Base-by-base conservation (phyloP, 2,888 invertebrate species). In the Melinopterus prodromus region DNA sequence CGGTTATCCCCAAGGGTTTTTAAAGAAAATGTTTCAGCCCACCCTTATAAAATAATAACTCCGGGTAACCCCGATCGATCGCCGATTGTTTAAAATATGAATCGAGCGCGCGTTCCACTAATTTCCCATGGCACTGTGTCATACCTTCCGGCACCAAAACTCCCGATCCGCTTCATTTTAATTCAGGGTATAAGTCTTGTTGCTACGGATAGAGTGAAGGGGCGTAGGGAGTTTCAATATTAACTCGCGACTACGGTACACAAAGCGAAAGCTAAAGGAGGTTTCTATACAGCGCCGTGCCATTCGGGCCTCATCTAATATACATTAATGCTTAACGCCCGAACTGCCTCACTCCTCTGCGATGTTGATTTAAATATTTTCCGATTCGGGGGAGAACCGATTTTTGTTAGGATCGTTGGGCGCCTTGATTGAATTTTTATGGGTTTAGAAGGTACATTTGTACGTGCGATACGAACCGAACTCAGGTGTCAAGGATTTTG, bases 111-210 rank as follows among this genome's bases (percentile, higher is more conserved):
- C 53, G 5, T 4, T 53, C 53, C 53, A 53, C 53, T 53, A 53
- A 53, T 53, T 53, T 53, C 53, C 53, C 53, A 53, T 53, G 53
- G 53, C 53, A 53, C 53, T 53, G 53, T 53, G 53, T 53, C 53
- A 53, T 3, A 53, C 53, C 53, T 53, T 53, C 9, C 53, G 53
- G 53, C 53, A 53, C 12, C 53, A 53, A 53, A 53, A 53, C 12
- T 53, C 53, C 53, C 53, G 53, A 53, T 53, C 53, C 53, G 53
- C 53, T 53, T 53, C 53, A 53, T 12, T 53, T 53, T 53, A 53
- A 53, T 53, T 53, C 53, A 53, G 53, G 12, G 53, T 2, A 12
- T 53, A 53, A 53, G 53, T 53, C 53, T 53, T 53, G 26, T 26
- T 26, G 26, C 26, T 26, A 26, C 26, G 12, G 53, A 12, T 53